Evolutionary conservation across 2,113 vertebrate genomes (phyloP), one percentile per base, ranked within the genome.

Genomic region (Xiphorhynchus elegans): DNA sequence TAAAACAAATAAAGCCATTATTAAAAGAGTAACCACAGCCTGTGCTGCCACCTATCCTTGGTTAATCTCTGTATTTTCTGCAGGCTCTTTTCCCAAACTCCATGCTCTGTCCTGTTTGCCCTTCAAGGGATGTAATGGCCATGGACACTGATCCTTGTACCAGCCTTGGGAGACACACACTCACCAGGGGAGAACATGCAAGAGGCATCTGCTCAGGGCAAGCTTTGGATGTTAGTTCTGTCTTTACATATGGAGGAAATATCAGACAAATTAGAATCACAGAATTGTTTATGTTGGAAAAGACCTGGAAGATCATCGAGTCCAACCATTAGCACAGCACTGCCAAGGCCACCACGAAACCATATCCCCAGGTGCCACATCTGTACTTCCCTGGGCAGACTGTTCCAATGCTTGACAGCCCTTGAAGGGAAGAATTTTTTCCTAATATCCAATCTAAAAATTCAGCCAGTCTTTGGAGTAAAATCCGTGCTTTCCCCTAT

Each of bases 31-130:
- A 94, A 96, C 64, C 88, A 89, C 55, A 93, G 91, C 84, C 93
- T 96, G 85, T 90, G 84, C 94, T 94, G 93, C 93, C 84, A 96
- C 74, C 95, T 97, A 74, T n/a, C 93, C 85, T 92, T 88, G 80
- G 78, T 35, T 83, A 85, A 94, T 87, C 89, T 63, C 73, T 56
- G 69, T 12, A 20, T 44, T 81, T 90, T 62, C 84, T 92, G 69
- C 52, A 50, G 37, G 50, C 25, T 90, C 44, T 26, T 68, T 72
- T 90, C 60, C 58, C 42, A 35, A 53, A 40, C 31, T 6, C 1
- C 1, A 3, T 31, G 37, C 28, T 92, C 47, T 60, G 56, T 21
- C 90, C 56, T 68, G 35, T 55, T 75, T 66, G 44, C 25, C 50
- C 50, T 69, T 46, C 76, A 60, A 3, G 49, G 17, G 28, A 37